Evolutionary conservation across 2,797 vertebrate genomes (phyloP).

Genomic region (Ispidina picta): DNA sequence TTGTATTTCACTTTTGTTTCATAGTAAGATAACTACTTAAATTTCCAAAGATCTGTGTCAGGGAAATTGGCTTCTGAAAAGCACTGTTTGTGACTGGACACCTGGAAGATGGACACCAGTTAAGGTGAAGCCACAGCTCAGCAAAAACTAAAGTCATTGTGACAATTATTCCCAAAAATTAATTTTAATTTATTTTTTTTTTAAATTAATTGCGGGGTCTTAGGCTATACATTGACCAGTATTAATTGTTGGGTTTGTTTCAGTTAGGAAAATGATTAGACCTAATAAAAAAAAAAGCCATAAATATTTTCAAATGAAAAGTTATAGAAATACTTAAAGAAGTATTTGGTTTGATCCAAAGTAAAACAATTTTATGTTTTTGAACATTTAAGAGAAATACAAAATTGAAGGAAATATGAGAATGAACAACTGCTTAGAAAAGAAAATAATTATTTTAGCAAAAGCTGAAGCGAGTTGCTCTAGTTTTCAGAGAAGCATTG

Average conservation of each 20-base stretch:
- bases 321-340: background rate
- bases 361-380: background rate
- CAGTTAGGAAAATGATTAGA: background rate
- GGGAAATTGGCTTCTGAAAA: background rate
- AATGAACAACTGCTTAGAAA: background rate
- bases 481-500: constrained; percentile 19
- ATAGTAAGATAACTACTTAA: background rate
- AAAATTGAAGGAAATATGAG: background rate
- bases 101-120: background rate
- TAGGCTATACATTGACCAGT: background rate
- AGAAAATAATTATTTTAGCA: background rate
- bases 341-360: background rate
- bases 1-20: background rate
- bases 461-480: background rate
- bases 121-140: background rate
- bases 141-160: background rate
- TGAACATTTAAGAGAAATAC: background rate
- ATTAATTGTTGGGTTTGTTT: background rate
- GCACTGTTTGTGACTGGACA: background rate
- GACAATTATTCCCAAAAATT: background rate
- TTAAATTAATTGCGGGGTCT: background rate
- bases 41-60: constrained; percentile 44
- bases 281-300: background rate
- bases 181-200: background rate
- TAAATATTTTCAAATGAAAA: background rate